These are phyloP conservation scores for Penaeus chinensis DNA, from an alignment of 1,140 invertebrate species.

Conservation along the genomic window DNA sequence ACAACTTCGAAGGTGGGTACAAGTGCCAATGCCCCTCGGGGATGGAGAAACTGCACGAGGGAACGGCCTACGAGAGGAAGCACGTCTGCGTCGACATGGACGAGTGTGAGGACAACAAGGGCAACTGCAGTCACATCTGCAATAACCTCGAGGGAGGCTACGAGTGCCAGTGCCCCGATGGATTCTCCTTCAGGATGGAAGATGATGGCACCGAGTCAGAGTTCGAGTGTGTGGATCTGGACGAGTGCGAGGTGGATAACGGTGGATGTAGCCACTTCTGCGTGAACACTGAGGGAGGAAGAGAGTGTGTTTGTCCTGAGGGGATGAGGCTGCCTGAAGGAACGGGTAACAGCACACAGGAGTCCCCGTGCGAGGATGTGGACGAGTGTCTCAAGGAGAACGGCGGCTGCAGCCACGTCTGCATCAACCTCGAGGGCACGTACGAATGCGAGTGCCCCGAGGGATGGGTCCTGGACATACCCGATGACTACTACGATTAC, in stretches of 20 bases:
- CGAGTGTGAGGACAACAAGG: constrained; percentile 69
- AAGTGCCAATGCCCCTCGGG: constrained; percentile 61
- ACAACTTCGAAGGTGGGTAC: constrained; percentile 65
- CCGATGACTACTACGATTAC: constrained; percentile 58
- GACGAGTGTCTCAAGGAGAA: constrained; percentile 65
- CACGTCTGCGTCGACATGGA: constrained; percentile 69
- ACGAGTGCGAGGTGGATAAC: constrained; percentile 73
- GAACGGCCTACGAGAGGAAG: constrained; percentile 65
- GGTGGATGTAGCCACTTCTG: constrained; percentile 75
- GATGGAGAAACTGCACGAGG: constrained; percentile 66
- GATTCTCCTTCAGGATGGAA: constrained; percentile 70
- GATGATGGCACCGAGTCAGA: constrained; percentile 23
- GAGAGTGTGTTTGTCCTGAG: constrained; percentile 67
- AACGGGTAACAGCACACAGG: not conserved
- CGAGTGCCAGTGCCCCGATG: constrained; percentile 82
- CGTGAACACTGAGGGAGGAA: constrained; percentile 69
- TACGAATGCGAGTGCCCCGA: constrained; percentile 75
- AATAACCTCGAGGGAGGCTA: constrained; percentile 86
- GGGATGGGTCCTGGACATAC: constrained; percentile 67
- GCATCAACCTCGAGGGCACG: constrained; percentile 68
- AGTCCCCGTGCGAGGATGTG: constrained; percentile 53
- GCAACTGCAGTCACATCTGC: constrained; percentile 70
- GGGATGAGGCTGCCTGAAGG: constrained; percentile 60
- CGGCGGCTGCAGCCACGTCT: constrained; percentile 66
- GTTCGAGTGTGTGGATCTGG: constrained; percentile 69